Evolutionary conservation across 30 jellyfish, hydroid and myxozoan genomes (phyloP).

Genomic region (Clytia hemisphaerica): DNA sequence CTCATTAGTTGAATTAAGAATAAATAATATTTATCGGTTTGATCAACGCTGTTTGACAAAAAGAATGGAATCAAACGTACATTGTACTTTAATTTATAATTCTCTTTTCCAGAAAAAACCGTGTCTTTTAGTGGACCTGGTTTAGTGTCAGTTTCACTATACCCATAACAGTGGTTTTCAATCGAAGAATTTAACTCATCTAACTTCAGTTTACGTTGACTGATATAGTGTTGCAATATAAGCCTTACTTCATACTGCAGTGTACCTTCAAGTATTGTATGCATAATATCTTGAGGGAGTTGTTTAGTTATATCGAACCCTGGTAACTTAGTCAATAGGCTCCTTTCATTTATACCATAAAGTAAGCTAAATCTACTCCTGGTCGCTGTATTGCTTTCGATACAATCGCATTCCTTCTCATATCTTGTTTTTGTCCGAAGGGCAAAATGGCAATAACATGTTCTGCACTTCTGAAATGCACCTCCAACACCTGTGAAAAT

Average conservation of each 20-base stretch:
- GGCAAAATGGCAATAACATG: constrained; percentile 3
- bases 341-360: constrained; percentile 20
- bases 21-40: background rate
- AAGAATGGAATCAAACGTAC: constrained; percentile 15
- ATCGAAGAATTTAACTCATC: constrained; percentile 15
- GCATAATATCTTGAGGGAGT: constrained; percentile 29
- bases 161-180: constrained; percentile 8
- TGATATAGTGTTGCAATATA: background rate
- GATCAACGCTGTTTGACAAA: background rate
- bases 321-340: background rate
- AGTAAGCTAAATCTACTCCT: background rate
- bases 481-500: constrained; percentile 17
- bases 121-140: constrained; percentile 26
- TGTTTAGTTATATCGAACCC: constrained; percentile 11
- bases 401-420: constrained; percentile 1
- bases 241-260: constrained; percentile 5
- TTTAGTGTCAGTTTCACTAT: constrained; percentile 1
- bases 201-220: background rate
- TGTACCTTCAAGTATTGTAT: constrained; percentile 19
- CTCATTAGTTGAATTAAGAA: constrained; percentile 1
- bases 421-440: background rate
- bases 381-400: too few species aligned
- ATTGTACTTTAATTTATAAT: constrained; percentile 20
- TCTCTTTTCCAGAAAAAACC: constrained; percentile 20
- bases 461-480: constrained; percentile 29